Percentiles rank a stretch among this genome's conserved stretches.
Conservation (phyloP, 2,797 vertebrate species). For the Catostomus latipinnis region DNA sequence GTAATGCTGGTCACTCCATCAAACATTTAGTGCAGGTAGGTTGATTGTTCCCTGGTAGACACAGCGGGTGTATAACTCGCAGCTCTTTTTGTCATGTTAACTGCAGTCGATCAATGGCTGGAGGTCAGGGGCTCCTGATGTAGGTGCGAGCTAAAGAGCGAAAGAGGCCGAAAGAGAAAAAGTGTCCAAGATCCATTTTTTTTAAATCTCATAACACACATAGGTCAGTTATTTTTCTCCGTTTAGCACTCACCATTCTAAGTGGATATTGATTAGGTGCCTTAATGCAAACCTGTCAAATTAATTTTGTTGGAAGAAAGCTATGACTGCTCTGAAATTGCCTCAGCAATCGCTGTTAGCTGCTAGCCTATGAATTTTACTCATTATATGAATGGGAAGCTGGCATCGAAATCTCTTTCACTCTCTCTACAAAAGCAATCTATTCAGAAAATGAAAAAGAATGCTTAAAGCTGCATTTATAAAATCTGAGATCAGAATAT, state of each 20-base stretch:
- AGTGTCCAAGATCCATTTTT: constrained; percentile 99
- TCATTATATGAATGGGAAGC: constrained; percentile 91
- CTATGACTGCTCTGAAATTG: constrained; percentile 98
- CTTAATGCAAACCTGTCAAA: constrained; percentile 99
- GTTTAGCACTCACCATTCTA: constrained; percentile 97
- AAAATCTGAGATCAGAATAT: constrained; percentile 48
- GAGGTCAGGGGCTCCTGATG: constrained; percentile 88
- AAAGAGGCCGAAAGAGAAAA: constrained; percentile 14
- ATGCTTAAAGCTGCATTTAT: constrained; percentile 50
- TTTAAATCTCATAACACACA: constrained; percentile 89
- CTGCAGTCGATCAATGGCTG: constrained; percentile 90
- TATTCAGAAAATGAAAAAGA: constrained; percentile 28
- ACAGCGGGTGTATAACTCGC: constrained; percentile 81
- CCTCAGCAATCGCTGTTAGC: constrained; percentile 86
- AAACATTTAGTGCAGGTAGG: constrained; percentile 88
- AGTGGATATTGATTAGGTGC: constrained; percentile 99
- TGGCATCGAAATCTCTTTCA: constrained; percentile 62
- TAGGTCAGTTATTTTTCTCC: constrained; percentile 97
- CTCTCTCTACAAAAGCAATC: constrained; percentile 38
- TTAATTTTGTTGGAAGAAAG: constrained; percentile 98
- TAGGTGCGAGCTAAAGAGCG: constrained; percentile 86
- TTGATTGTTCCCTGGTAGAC: constrained; percentile 89
- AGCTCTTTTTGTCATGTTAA: constrained; percentile 92
- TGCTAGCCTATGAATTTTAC: constrained; percentile 96
- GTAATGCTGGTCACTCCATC: constrained; percentile 81